Conservation (phyloP, 2,113 vertebrate genomes). For the Hyperopisus bebe region DNA sequence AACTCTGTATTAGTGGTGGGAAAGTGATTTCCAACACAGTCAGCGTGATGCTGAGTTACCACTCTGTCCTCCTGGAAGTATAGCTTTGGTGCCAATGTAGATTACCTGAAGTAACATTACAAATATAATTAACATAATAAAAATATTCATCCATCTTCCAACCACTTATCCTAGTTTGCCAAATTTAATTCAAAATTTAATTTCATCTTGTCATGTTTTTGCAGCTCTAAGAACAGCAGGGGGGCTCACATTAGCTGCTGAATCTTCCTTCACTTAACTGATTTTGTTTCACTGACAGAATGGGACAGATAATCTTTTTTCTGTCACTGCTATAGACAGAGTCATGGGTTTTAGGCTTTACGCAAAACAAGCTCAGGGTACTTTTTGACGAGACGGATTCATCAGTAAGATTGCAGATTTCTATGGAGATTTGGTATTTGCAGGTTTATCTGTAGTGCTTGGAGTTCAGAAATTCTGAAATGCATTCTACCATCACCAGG, state of each 20-base stretch:
- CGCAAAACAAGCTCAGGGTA: background rate
- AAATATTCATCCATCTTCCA: background rate
- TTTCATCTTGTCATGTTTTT: background rate
- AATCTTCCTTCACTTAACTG: background rate
- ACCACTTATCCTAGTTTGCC: background rate
- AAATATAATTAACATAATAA: background rate
- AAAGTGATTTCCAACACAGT: background rate
- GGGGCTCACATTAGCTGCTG: background rate
- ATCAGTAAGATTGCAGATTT: background rate
- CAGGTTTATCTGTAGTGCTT: background rate
- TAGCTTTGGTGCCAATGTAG: background rate
- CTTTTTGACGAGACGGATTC: background rate
- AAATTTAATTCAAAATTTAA: background rate
- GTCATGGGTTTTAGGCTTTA: background rate
- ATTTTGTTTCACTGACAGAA: background rate
- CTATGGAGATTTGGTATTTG: background rate
- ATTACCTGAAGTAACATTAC: background rate
- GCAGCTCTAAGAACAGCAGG: background rate
- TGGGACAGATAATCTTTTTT: background rate
- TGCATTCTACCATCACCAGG: background rate
- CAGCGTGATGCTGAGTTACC: background rate
- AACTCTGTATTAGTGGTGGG: background rate
- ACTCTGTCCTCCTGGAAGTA: background rate
- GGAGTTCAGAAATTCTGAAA: background rate
- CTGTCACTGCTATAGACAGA: background rate